Conservation (phyloP, 2,888 invertebrate genomes). For the Microdon myrmicae region DNA sequence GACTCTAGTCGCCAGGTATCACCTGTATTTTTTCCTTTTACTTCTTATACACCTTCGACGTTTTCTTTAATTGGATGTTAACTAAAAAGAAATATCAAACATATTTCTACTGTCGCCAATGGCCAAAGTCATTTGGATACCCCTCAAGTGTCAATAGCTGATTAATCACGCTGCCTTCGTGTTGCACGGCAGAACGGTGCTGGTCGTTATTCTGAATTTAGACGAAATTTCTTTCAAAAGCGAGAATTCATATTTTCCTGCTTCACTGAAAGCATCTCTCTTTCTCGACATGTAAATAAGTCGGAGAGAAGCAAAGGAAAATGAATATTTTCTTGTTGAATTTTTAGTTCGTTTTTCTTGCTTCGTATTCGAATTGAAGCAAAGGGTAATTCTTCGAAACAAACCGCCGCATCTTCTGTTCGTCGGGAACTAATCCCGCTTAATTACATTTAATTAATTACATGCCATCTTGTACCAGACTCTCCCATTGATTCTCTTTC, state of each 20-base stretch:
- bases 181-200: conserved; percentile 1
- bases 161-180: conserved; percentile 20
- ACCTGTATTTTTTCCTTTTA: background rate
- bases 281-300: too few relatives aligned
- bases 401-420: conserved; percentile 30
- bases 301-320: background rate
- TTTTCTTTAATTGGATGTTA: conserved; percentile 30
- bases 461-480: conserved; percentile 53
- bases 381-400: conserved; percentile 34
- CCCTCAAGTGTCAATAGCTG: conserved; percentile 36
- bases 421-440: conserved; percentile 53
- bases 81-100: conserved; percentile 44
- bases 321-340: background rate
- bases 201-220: conserved; percentile 4
- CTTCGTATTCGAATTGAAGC: conserved; percentile 19
- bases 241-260: too few relatives aligned
- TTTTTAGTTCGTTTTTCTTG: conserved; percentile 11
- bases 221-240: conserved; percentile 2
- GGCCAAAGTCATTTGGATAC: conserved; percentile 22
- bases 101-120: background rate
- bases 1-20: too few relatives aligned
- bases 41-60: background rate
- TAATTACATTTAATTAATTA: conserved; percentile 57
- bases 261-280: conserved; percentile 3
- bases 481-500: conserved; percentile 50